A percentile compares a stretch with the other conserved stretches of the same genome.
phyloP scores from a whole-genome alignment of 2,113 vertebrate genomes.

The Crotalus viridis region DNA sequence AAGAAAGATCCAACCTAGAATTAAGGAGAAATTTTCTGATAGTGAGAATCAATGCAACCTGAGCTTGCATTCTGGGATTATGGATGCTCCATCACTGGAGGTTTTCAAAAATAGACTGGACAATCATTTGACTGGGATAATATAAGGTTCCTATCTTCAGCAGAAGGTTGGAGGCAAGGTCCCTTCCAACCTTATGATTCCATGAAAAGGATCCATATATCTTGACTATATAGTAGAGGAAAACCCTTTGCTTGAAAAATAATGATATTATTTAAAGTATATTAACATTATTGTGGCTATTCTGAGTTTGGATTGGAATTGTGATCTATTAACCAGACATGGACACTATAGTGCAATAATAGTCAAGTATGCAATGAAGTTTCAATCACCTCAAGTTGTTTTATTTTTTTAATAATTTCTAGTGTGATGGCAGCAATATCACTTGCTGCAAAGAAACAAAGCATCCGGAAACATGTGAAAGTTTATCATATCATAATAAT shows the following conservation, averaged over 20 bases:
- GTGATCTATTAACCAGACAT: neutral
- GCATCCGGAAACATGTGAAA: neutral
- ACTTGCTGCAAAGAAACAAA: neutral
- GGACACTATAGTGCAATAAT: neutral
- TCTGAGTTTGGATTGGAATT: neutral
- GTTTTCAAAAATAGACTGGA: neutral
- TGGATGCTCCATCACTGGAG: neutral
- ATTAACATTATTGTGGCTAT: neutral
- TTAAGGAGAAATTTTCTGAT: neutral
- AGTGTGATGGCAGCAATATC: neutral
- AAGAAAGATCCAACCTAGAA: neutral
- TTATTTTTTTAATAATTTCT: neutral
- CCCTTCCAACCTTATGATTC: neutral
- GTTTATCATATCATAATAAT: neutral
- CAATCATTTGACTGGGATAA: neutral
- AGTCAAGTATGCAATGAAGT: neutral
- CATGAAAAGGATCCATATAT: neutral
- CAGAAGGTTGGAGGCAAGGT: too few species aligned
- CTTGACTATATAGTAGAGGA: neutral
- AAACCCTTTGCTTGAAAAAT: neutral
- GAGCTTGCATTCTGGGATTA: neutral
- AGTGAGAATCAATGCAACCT: neutral
- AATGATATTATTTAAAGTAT: neutral
- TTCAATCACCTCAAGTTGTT: neutral
- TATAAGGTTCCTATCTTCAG: neutral